Evolutionary conservation across 2,113 vertebrate species (phyloP), one percentile per base, ranked within the genome.

Genomic region (Triplophysa dalaica): DNA sequence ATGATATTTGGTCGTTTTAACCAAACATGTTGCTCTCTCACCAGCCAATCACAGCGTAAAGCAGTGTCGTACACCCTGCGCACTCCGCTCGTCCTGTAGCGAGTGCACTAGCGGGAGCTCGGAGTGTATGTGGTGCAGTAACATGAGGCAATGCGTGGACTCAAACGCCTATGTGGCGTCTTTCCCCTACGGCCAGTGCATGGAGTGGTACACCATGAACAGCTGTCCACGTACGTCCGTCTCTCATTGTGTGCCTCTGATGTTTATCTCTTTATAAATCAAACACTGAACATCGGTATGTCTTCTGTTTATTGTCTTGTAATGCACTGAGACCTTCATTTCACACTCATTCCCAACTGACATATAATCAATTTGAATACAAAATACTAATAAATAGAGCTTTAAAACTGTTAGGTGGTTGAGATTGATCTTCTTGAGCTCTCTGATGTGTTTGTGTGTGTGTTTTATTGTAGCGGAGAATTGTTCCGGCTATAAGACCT

Each of bases 61-160:
- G 92, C 96, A 96, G 90, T 99, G 97, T 88, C 94, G 96, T 50
- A 95, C 93, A 0, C 95, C 96, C 0, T 99, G 98, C 1, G 96
- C 97, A 82, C 88, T 96, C 89, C 89, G 97, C 4, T 83, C 85
- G 0, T 85, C 91, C 0, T 99, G 97, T 76, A 92, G 91, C 0
- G 98, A 99, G 61, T 99, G 98, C 84, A 98, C 97, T 17, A 97
- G 95, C 52, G 93, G 95, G 92, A 98, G 95, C 92, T 96, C 97
- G 0, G 98, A 99, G 90, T 99, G 98, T 85, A 99, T 99, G 98
- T 99, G 97, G 98, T 98, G 98, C 92, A 99, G 96, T 92, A 99
- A 98, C 94, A 98, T 97, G 95, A 95, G 94, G 87, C 98, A 99
- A 89, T 99, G 98, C 0, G 98, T 99, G 4, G 98, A 99, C 89